phyloP scores from a whole-genome alignment of 2,797 vertebrate genomes.

The Oreochromis mossambicus region DNA sequence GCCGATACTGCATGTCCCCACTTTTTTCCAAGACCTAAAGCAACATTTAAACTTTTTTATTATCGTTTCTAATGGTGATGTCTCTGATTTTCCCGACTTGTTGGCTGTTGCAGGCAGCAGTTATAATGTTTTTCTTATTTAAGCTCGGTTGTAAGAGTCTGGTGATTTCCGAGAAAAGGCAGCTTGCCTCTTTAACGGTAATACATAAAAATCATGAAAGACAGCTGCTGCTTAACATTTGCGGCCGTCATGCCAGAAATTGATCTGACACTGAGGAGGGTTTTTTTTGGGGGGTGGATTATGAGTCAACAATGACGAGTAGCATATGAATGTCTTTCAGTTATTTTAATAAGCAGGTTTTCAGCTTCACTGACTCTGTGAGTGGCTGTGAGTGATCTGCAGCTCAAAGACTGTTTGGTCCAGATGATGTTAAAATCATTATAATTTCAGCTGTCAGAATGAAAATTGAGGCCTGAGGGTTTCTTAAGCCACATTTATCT shows the following conservation, averaged over 20 bases:
- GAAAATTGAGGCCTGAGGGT: background rate
- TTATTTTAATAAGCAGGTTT: conserved; percentile 2
- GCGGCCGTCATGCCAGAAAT: background rate
- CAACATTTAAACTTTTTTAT: background rate
- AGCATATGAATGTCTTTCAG: background rate
- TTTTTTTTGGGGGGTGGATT: background rate
- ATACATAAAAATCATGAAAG: background rate
- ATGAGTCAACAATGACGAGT: background rate
- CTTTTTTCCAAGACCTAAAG: background rate
- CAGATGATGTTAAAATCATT: background rate
- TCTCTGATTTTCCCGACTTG: background rate
- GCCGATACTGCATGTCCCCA: background rate
- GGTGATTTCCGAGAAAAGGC: background rate
- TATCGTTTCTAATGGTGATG: background rate
- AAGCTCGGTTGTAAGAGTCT: background rate
- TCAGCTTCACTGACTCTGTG: background rate
- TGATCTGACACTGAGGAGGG: background rate
- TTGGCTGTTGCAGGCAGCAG: background rate
- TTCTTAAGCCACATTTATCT: conserved; percentile 10
- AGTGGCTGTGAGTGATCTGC: background rate
- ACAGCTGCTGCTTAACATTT: background rate
- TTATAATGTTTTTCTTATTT: background rate
- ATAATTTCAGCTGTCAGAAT: background rate
- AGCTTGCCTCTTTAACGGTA: background rate
- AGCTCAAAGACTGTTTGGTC: background rate